These are phyloP conservation scores for Acanthosepion lycidas DNA, from an alignment of 2,888 invertebrate species.

Conservation along the genomic window DNA sequence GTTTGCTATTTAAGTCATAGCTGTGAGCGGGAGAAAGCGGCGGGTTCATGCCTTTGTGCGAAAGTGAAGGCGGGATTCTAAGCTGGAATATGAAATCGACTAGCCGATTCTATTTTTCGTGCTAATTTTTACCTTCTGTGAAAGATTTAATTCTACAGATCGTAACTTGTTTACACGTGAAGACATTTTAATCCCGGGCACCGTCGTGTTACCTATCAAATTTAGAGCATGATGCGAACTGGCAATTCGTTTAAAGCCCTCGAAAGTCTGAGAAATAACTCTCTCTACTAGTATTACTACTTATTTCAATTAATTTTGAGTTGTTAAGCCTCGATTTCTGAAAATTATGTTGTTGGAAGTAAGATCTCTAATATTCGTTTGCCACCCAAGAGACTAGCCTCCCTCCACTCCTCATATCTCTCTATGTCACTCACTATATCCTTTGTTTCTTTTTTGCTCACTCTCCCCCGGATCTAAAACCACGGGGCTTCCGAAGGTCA, in stretches of 20 bases:
- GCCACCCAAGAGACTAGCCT: not conserved
- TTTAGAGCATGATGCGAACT: not conserved
- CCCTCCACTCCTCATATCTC: not conserved
- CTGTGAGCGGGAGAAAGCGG: too few species aligned
- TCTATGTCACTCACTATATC: not conserved
- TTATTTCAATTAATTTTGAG: not conserved
- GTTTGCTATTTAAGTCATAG: too few species aligned
- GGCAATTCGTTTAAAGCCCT: not conserved
- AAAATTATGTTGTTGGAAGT: not conserved
- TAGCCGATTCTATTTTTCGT: too few species aligned
- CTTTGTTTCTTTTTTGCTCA: too few species aligned
- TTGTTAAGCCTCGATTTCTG: constrained; percentile 33
- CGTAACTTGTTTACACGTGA: too few species aligned
- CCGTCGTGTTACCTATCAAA: not conserved
- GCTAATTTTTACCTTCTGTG: too few species aligned
- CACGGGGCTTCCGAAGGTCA: not conserved
- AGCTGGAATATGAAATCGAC: too few species aligned
- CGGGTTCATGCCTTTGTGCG: too few species aligned
- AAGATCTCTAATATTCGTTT: not conserved
- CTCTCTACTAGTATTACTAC: not conserved
- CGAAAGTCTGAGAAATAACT: not conserved
- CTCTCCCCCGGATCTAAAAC: not conserved
- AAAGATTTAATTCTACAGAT: too few species aligned
- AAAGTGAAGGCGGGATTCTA: too few species aligned
- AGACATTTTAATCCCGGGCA: too few species aligned